Percentiles rank a stretch among this genome's conserved stretches.
Evolutionary conservation across 2,113 vertebrate genomes (phyloP).

Genomic region (Felis catus): DNA sequence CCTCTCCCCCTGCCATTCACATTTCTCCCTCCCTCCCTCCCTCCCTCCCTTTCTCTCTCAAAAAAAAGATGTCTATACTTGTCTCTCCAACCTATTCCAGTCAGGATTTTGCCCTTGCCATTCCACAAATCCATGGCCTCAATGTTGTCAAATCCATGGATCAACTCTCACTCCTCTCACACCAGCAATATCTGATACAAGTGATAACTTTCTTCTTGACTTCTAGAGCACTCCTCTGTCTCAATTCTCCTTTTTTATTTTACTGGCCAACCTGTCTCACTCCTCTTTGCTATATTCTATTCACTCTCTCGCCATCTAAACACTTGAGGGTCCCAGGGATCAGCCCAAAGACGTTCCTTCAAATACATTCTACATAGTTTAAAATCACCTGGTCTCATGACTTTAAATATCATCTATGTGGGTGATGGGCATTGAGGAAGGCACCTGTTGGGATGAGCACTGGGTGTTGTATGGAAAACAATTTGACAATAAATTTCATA

Average conservation of each 20-base stretch:
- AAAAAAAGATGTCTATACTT: not conserved
- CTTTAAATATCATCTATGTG: not conserved
- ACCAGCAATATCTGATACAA: not conserved
- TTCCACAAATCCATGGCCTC: not conserved
- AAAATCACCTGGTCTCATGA: not conserved
- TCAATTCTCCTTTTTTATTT: not conserved
- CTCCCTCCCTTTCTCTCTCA: too few relatives aligned
- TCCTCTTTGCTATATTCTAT: not conserved
- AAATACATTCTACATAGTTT: not conserved
- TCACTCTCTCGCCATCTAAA: not conserved
- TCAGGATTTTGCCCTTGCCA: not conserved
- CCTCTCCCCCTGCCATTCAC: too few relatives aligned
- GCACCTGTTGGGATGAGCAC: too few relatives aligned
- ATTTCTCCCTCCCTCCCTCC: too few relatives aligned
- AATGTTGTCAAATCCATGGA: not conserved
- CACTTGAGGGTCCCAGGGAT: not conserved
- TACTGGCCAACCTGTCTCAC: not conserved
- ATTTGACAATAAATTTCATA: too few relatives aligned
- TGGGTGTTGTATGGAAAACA: too few relatives aligned
- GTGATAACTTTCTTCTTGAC: not conserved
- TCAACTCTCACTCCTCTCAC: not conserved
- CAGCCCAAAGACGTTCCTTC: not conserved
- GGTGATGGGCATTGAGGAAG: too few relatives aligned
- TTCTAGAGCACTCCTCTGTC: not conserved
- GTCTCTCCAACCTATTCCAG: not conserved